phyloP scores from a whole-genome alignment of 2,797 vertebrate species.

The Cuniculus paca region DNA sequence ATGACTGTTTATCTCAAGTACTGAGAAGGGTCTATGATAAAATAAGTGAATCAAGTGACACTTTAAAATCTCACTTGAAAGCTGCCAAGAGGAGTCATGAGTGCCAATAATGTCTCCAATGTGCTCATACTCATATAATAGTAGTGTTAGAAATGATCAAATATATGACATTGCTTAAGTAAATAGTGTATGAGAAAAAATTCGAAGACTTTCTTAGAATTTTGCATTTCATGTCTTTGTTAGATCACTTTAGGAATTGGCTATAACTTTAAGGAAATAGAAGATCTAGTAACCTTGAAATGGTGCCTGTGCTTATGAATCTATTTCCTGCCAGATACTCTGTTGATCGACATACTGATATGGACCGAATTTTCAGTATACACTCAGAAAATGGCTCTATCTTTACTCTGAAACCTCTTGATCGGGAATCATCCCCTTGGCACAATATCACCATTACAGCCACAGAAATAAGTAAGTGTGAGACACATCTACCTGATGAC shows the following conservation, averaged over 20 bases:
- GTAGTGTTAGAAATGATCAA: not conserved
- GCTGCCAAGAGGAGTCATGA: not conserved
- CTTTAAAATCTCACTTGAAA: not conserved
- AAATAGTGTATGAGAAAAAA: not conserved
- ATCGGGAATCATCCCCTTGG: slow-evolving; percentile 97
- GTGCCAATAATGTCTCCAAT: not conserved
- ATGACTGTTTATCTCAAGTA: not conserved
- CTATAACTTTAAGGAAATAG: not conserved
- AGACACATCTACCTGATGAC: not conserved
- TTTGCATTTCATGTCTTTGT: not conserved
- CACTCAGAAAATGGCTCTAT: slow-evolving; percentile 96
- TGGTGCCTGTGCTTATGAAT: slow-evolving; percentile 10
- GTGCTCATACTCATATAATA: not conserved
- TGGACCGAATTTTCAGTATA: slow-evolving; percentile 96
- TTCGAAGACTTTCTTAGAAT: not conserved
- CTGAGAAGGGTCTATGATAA: not conserved
- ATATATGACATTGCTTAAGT: not conserved
- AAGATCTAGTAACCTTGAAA: not conserved
- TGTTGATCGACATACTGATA: slow-evolving; percentile 96
- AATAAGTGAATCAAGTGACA: not conserved
- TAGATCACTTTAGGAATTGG: not conserved
- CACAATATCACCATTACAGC: slow-evolving; percentile 97
- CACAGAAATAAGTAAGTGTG: slow-evolving; percentile 95
- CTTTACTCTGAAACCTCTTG: slow-evolving; percentile 94
- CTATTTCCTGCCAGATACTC: slow-evolving; percentile 93